Conservation (phyloP, 2,888 invertebrate species). For the Heteromyza rotundicornis region DNA sequence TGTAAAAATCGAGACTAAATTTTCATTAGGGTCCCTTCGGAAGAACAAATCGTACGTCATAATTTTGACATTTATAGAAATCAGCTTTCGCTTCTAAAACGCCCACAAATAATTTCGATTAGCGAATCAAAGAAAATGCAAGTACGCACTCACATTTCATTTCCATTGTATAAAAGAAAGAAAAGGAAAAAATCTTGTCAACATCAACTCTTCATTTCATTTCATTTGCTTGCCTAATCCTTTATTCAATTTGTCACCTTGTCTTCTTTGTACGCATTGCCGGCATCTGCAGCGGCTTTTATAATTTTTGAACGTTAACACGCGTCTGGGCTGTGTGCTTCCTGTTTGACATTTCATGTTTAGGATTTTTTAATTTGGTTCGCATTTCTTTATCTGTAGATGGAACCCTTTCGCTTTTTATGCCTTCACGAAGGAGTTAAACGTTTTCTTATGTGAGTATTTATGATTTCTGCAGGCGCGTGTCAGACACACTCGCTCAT, state of each 20-base stretch:
- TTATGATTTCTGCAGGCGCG: slow-evolving; percentile 39
- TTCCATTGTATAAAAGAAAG: slow-evolving; percentile 14
- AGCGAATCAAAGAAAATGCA: too few relatives aligned
- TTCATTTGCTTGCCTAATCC: not conserved
- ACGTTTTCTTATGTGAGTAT: slow-evolving; percentile 31
- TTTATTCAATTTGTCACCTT: slow-evolving; percentile 22
- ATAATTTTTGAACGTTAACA: slow-evolving; percentile 41
- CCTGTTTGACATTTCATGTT: slow-evolving; percentile 17
- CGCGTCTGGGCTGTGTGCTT: slow-evolving; percentile 34
- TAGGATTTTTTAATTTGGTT: not conserved
- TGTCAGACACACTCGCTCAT: slow-evolving; percentile 46
- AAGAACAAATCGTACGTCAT: too few relatives aligned
- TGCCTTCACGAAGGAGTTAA: slow-evolving; percentile 18
- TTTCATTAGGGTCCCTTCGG: too few relatives aligned
- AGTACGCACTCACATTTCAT: slow-evolving; percentile 29
- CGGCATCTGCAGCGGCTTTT: slow-evolving; percentile 18
- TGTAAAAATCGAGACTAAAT: too few relatives aligned
- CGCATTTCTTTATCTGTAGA: too few relatives aligned
- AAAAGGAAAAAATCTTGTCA: not conserved
- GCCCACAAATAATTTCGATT: not conserved
- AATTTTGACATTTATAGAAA: too few relatives aligned
- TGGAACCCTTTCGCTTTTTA: slow-evolving; percentile 23
- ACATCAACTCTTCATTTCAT: not conserved
- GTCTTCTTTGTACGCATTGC: slow-evolving; percentile 10
- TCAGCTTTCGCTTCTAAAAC: slow-evolving; percentile 34